Evolutionary conservation across 2,113 vertebrate species (phyloP), one percentile per base, ranked within the genome.

Genomic region (Myiopsitta monachus): DNA sequence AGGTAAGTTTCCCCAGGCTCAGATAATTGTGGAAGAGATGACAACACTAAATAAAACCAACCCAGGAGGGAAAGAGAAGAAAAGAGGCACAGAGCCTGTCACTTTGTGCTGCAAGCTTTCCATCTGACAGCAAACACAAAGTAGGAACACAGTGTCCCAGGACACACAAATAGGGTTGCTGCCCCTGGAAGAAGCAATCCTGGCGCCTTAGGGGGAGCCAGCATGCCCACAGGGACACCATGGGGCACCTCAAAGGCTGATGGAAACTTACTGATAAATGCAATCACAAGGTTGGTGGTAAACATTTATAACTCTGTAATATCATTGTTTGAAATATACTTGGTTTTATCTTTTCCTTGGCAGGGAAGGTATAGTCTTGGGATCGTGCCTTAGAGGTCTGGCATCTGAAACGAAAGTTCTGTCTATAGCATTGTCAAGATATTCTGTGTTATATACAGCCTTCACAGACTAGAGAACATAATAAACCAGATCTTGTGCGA

Each of bases 1-100:
- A 95, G 61, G 64, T 75, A 88, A 88, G 80, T 96, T 97, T 91
- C 92, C 86, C 46, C 76, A 75, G 92, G 88, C 94, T 91, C 83
- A 61, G 72, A 90, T 70, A 54, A 49, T 23, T 78, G 83, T 81
- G 51, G 80, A 87, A 92, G 33, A 95, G 61, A 92, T 87, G 92
- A 94, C 88, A 95, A 81, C 74, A 62, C 88, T 82, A 28, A 91
- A 94, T 86, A 82, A 88, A 68, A 69, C n/a, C 27, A 63, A 3
- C 28, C 55, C 87, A 89, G 87, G 94, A 94, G 61, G 54, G 21
- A 75, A 94, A 82, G 43, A 70, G 72, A 74, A 76, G 44, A 91
- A 61, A 82, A 73, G 41, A 93, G 62, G 23, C 81, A 79, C 36
- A 72, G 62, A 92, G 8, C 55, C 23, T 96, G 94, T 84, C 89